A percentile compares a stretch with the other conserved stretches of the same genome.
phyloP scores from a whole-genome alignment of 1,140 invertebrate genomes.

The Chionoecetes opilio region DNA sequence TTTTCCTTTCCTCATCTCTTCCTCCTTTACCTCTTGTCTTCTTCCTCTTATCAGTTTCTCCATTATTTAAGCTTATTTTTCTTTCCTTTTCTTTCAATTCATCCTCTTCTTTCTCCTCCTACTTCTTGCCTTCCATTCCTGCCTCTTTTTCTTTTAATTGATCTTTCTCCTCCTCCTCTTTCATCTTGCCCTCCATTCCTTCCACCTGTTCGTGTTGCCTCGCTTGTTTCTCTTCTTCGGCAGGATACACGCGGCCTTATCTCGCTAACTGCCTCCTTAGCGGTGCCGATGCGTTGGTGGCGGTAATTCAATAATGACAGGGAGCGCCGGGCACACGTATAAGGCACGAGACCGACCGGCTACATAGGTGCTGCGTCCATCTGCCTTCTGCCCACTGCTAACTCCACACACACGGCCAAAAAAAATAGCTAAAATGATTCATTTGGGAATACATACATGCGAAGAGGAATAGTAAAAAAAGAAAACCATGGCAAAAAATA shows the following conservation, averaged over 20 bases:
- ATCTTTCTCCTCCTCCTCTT: background rate
- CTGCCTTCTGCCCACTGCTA: background rate
- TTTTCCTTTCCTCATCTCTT: background rate
- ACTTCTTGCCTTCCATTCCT: background rate
- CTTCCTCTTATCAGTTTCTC: background rate
- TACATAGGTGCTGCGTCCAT: background rate
- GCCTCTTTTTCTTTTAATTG: background rate
- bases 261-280: background rate
- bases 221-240: background rate
- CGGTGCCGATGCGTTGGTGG: background rate
- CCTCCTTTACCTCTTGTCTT: background rate
- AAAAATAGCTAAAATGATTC: background rate
- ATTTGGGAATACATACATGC: too few relatives aligned
- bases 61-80: background rate
- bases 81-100: background rate
- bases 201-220: background rate
- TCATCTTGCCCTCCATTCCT: too few relatives aligned
- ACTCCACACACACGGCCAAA: background rate
- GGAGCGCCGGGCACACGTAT: background rate
- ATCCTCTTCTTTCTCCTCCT: background rate
- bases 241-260: background rate
- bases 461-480: too few relatives aligned
- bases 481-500: too few relatives aligned
- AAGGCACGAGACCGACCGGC: background rate
- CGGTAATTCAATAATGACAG: conserved; percentile 21